Percentiles rank a stretch among this genome's conserved stretches.
These are phyloP conservation scores for Cinara cedri DNA, from an alignment of 2,888 invertebrate species.

Conservation along the genomic window DNA sequence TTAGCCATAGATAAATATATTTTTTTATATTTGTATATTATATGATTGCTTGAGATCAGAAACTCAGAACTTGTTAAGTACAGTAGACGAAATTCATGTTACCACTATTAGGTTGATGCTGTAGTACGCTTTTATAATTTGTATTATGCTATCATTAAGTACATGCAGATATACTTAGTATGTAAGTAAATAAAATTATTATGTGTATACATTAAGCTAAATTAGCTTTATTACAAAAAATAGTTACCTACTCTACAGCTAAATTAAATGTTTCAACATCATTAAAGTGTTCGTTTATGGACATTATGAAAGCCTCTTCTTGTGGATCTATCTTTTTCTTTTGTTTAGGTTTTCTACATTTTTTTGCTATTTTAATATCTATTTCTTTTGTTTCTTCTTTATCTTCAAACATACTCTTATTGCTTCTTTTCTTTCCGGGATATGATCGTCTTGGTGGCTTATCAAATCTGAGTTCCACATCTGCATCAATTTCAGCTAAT, in stretches of 20 bases:
- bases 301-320: constrained; percentile 46
- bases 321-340: constrained; percentile 39
- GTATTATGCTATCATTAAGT: too few relatives aligned
- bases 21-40: too few relatives aligned
- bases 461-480: constrained; percentile 39
- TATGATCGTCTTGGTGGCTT: constrained; percentile 44
- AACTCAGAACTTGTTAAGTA: too few relatives aligned
- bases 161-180: too few relatives aligned
- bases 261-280: constrained; percentile 47
- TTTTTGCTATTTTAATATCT: constrained; percentile 9
- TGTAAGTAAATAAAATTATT: too few relatives aligned
- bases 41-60: too few relatives aligned
- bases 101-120: too few relatives aligned
- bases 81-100: too few relatives aligned
- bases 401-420: constrained; percentile 42
- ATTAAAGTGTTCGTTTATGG: constrained; percentile 47
- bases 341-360: constrained; percentile 32
- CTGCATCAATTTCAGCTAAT: constrained; percentile 49
- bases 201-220: too few relatives aligned
- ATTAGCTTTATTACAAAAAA: too few relatives aligned
- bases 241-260: constrained; percentile 13
- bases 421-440: constrained; percentile 46
- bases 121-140: too few relatives aligned
- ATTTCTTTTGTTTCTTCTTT: constrained; percentile 20
- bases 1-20: too few relatives aligned